Percentiles rank a stretch among this genome's conserved stretches.
These are phyloP conservation scores for Pituophis catenifer DNA, from an alignment of 2,113 vertebrate genomes.

Conservation along the genomic window DNA sequence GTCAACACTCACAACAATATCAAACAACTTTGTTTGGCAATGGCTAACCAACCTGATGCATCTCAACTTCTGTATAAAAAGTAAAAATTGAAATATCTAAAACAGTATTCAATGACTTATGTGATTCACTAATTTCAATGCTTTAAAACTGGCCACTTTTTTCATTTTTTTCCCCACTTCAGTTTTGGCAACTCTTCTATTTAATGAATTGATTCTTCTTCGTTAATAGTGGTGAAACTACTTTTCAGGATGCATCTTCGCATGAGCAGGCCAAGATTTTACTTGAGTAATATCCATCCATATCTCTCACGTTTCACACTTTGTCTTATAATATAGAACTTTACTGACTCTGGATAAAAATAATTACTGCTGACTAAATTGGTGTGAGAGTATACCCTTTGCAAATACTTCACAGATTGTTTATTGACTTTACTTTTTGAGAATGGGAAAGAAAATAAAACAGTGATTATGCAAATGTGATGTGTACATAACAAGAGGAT, in stretches of 20 bases:
- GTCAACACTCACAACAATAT: not conserved
- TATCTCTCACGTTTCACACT: slow-evolving; percentile 33
- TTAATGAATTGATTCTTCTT: not conserved
- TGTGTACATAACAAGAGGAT: slow-evolving; percentile 25
- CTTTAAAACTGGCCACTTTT: not conserved
- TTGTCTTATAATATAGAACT: slow-evolving; percentile 13
- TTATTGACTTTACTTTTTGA: slow-evolving; percentile 41
- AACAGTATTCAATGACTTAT: not conserved
- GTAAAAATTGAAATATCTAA: not conserved
- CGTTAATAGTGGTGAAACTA: slow-evolving; percentile 1
- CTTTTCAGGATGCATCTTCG: not conserved
- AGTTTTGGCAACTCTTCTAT: not conserved
- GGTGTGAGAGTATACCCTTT: slow-evolving; percentile 25
- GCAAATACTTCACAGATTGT: slow-evolving; percentile 38
- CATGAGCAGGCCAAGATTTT: not conserved
- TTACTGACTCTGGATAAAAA: slow-evolving; percentile 15
- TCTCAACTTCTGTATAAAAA: not conserved
- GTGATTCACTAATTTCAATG: not conserved
- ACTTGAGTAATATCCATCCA: not conserved
- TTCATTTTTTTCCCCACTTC: not conserved
- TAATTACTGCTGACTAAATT: slow-evolving; percentile 23
- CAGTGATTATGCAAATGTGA: slow-evolving; percentile 45
- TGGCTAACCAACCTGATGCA: not conserved
- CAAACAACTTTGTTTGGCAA: not conserved
- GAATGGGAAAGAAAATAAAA: slow-evolving; percentile 40